phyloP scores from a whole-genome alignment of 2,113 vertebrate species.

The Caretta caretta region DNA sequence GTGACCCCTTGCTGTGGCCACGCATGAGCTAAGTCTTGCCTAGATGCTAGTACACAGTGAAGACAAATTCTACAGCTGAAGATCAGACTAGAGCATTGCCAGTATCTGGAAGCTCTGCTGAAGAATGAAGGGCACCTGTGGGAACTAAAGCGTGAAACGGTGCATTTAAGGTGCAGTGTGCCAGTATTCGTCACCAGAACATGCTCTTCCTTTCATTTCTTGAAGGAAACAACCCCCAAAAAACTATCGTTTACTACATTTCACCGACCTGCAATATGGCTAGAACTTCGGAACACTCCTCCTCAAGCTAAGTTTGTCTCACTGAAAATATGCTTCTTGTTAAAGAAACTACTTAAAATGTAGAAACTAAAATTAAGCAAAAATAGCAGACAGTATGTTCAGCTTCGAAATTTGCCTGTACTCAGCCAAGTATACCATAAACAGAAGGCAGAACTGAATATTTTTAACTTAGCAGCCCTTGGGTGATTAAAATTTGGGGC shows the following conservation, averaged over 20 bases:
- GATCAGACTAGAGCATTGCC: slow-evolving; percentile 73
- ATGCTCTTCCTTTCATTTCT: slow-evolving; percentile 81
- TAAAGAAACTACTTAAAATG: slow-evolving; percentile 85
- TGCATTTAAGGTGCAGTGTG: slow-evolving; percentile 72
- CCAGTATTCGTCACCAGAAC: slow-evolving; percentile 79
- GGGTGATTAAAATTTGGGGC: slow-evolving; percentile 84
- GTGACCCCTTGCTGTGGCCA: slow-evolving; percentile 76
- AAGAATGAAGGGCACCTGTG: slow-evolving; percentile 69
- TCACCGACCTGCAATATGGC: slow-evolving; percentile 82
- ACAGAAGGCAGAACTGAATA: slow-evolving; percentile 83
- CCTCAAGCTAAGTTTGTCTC: slow-evolving; percentile 85
- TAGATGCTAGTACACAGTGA: slow-evolving; percentile 71
- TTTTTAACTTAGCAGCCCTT: slow-evolving; percentile 84
- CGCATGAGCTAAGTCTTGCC: slow-evolving; percentile 76
- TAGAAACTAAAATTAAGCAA: slow-evolving; percentile 86
- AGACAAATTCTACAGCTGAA: slow-evolving; percentile 77
- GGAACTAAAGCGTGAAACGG: slow-evolving; percentile 68
- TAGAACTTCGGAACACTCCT: slow-evolving; percentile 83
- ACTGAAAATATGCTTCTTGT: slow-evolving; percentile 85
- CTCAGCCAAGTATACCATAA: slow-evolving; percentile 84
- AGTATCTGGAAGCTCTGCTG: slow-evolving; percentile 73
- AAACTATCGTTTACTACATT: slow-evolving; percentile 83
- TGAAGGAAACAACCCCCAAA: slow-evolving; percentile 80
- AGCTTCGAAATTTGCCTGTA: slow-evolving; percentile 83
- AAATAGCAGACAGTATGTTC: slow-evolving; percentile 86